Evolutionary conservation across 1,140 invertebrate genomes (phyloP).

Genomic region (Drosophila albomicans): DNA sequence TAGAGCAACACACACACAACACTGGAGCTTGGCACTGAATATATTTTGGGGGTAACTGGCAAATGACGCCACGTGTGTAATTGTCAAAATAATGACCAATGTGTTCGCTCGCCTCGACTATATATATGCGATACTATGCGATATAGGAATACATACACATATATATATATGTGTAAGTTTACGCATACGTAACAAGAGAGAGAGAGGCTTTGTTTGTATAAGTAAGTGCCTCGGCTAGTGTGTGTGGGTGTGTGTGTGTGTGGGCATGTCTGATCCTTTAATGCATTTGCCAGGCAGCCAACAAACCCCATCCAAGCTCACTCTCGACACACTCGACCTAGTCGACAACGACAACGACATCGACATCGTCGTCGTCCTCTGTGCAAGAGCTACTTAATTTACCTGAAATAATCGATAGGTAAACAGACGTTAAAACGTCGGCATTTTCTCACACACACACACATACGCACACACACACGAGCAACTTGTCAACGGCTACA

Average conservation of each 20-base stretch:
- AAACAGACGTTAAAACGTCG: slow-evolving; percentile 81
- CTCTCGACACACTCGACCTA: slow-evolving; percentile 28
- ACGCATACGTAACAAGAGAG: background rate
- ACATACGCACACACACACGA: slow-evolving; percentile 5
- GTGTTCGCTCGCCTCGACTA: slow-evolving; percentile 24
- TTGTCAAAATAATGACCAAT: slow-evolving; percentile 83
- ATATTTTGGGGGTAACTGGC: slow-evolving; percentile 18
- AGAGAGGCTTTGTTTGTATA: slow-evolving; percentile 72
- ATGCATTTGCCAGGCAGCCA: slow-evolving; percentile 77
- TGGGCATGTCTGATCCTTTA: slow-evolving; percentile 81
- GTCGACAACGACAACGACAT: slow-evolving; percentile 33
- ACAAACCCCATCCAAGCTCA: slow-evolving; percentile 55
- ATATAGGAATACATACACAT: slow-evolving; percentile 18
- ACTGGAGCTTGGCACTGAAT: background rate
- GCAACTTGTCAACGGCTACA: slow-evolving; percentile 71
- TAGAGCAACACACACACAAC: slow-evolving; percentile 5
- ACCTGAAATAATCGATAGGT: slow-evolving; percentile 84
- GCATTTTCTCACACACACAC: slow-evolving; percentile 66
- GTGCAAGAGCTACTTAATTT: slow-evolving; percentile 80
- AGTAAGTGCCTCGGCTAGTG: slow-evolving; percentile 71
- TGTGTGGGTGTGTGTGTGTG: slow-evolving; percentile 56
- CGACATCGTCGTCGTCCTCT: slow-evolving; percentile 37
- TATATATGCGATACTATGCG: background rate
- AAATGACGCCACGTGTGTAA: slow-evolving; percentile 79
- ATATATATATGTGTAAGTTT: slow-evolving; percentile 1